Conservation (phyloP, 2,888 invertebrate species). For the Exocentrus adspersus region DNA sequence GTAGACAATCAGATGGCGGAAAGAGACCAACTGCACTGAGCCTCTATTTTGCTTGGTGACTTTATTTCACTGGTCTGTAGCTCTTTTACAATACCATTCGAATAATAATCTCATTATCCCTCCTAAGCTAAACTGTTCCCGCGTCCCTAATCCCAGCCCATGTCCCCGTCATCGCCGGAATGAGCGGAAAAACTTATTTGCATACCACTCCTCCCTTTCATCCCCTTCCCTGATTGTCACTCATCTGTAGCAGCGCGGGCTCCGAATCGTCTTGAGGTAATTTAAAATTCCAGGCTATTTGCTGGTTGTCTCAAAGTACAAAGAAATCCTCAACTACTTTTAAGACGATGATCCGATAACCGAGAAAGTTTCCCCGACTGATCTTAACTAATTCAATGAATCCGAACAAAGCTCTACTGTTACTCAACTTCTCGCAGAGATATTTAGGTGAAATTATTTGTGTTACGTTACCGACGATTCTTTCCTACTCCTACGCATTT, state of each 20-base stretch:
- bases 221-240: conserved; percentile 17
- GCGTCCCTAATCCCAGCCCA: neutral
- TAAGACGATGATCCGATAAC: conserved; percentile 22
- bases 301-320: conserved; percentile 21
- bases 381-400: conserved; percentile 18
- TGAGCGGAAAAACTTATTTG: conserved; percentile 22
- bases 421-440: neutral
- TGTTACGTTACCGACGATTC: no score
- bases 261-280: conserved; percentile 9
- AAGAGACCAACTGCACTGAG: no score
- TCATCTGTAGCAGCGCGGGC: conserved; percentile 23
- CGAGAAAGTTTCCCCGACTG: conserved; percentile 11
- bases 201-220: conserved; percentile 24
- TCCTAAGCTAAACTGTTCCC: neutral
- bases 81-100: neutral
- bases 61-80: no score
- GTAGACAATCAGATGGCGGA: no score
- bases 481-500: neutral
- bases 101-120: conserved; percentile 7
- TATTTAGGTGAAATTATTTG: neutral
- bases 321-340: conserved; percentile 18
- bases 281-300: conserved; percentile 22
- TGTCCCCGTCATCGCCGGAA: conserved; percentile 3
- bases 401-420: neutral
- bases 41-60: neutral